These are phyloP conservation scores for Xenopus borealis DNA, from an alignment of 2,113 vertebrate species.

Conservation along the genomic window DNA sequence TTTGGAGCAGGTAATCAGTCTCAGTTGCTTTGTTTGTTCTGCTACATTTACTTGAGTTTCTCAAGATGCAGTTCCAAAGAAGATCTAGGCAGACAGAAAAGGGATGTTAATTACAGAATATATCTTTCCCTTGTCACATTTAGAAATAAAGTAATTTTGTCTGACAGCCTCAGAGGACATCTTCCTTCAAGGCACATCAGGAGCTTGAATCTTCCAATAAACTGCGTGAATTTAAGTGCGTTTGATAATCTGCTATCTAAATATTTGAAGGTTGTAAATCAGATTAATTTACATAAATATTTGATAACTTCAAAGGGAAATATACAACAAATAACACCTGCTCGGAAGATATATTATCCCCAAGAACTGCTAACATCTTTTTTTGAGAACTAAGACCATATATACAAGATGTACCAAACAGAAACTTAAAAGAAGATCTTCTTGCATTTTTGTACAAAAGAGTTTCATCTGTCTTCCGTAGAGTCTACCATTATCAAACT, in stretches of 20 bases:
- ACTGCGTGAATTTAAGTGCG: neutral
- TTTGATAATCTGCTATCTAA: neutral
- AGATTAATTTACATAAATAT: neutral
- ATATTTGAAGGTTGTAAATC: neutral
- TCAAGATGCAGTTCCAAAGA: neutral
- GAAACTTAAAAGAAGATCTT: no score
- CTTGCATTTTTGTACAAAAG: no score
- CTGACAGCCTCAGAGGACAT: constrained; percentile 3
- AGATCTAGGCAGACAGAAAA: neutral
- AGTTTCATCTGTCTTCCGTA: no score
- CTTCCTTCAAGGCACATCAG: neutral
- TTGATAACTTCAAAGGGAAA: neutral
- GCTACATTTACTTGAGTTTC: neutral
- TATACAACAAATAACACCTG: no score
- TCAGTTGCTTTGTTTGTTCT: neutral
- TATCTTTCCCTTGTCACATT: constrained; percentile 1
- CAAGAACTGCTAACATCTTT: no score
- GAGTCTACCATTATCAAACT: no score
- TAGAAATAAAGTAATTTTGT: neutral
- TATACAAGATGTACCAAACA: no score
- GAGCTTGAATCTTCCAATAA: neutral
- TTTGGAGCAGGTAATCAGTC: neutral
- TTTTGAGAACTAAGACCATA: no score
- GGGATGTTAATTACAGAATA: neutral
- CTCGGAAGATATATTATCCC: no score